These are phyloP conservation scores for Microctonus aethiopoides DNA, from an alignment of 2,888 invertebrate species.

Conservation along the genomic window DNA sequence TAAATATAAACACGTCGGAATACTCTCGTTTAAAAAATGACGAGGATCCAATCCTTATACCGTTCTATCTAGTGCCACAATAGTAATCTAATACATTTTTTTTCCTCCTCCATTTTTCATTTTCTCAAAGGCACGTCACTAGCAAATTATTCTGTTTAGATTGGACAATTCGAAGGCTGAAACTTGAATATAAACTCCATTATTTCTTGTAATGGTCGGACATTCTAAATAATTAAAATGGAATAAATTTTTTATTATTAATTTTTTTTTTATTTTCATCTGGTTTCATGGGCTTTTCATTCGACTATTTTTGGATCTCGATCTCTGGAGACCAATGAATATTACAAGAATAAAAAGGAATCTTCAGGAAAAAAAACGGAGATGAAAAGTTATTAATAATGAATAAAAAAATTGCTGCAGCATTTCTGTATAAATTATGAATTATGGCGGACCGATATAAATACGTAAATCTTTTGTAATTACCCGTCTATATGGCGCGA, in stretches of 20 bases:
- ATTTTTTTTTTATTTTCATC: background rate
- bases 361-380: background rate
- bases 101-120: background rate
- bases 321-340: background rate
- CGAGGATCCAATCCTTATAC: constrained; percentile 16
- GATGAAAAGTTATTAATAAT: no score
- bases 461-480: constrained; percentile 53
- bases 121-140: background rate
- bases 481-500: constrained; percentile 50
- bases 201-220: constrained; percentile 26
- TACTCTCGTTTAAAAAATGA: constrained; percentile 30
- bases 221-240: constrained; percentile 24
- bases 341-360: background rate
- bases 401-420: constrained; percentile 20
- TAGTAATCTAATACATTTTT: background rate
- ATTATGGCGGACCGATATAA: constrained; percentile 29
- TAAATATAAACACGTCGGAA: constrained; percentile 24
- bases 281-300: background rate
- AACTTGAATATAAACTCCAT: constrained; percentile 34
- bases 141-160: constrained; percentile 31
- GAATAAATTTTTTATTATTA: constrained; percentile 9
- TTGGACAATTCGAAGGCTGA: constrained; percentile 38
- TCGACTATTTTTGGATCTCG: background rate
- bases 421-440: background rate
- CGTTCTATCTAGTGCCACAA: constrained; percentile 32